Percentiles rank a stretch among this genome's conserved stretches.
These are phyloP conservation scores for Danio aesculapii DNA, from an alignment of 2,797 vertebrate genomes.

Conservation along the genomic window DNA sequence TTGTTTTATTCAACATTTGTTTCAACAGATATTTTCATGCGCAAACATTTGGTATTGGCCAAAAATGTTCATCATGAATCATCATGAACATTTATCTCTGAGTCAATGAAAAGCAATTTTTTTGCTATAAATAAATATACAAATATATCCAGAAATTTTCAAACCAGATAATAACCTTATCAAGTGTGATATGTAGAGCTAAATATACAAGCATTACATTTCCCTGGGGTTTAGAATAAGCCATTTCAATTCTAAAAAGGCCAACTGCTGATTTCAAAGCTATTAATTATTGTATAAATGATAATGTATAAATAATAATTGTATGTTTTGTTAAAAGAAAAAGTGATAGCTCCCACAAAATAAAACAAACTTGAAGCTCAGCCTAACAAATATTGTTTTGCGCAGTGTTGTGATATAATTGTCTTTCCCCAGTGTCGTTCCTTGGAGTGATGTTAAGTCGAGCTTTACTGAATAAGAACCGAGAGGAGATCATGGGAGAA, in stretches of 20 bases:
- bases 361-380: not conserved
- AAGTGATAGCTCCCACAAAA: not conserved
- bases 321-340: not conserved
- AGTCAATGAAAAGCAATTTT: not conserved
- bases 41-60: too few species aligned
- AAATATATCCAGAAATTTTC: not conserved
- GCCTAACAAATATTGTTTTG: not conserved
- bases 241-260: not conserved
- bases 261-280: too few species aligned
- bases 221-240: not conserved
- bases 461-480: constrained; percentile 88
- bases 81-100: too few species aligned
- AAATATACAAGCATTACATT: not conserved
- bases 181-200: not conserved
- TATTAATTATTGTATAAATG: too few species aligned
- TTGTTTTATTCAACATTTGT: too few species aligned
- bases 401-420: not conserved
- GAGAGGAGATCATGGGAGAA: constrained; percentile 87
- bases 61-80: too few species aligned
- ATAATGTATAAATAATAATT: too few species aligned
- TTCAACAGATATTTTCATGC: too few species aligned
- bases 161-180: not conserved
- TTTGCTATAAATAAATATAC: not conserved
- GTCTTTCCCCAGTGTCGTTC: constrained; percentile 87
- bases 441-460: constrained; percentile 94